Conservation (phyloP, 2,888 invertebrate species). For the Polydrusus cervinus region DNA sequence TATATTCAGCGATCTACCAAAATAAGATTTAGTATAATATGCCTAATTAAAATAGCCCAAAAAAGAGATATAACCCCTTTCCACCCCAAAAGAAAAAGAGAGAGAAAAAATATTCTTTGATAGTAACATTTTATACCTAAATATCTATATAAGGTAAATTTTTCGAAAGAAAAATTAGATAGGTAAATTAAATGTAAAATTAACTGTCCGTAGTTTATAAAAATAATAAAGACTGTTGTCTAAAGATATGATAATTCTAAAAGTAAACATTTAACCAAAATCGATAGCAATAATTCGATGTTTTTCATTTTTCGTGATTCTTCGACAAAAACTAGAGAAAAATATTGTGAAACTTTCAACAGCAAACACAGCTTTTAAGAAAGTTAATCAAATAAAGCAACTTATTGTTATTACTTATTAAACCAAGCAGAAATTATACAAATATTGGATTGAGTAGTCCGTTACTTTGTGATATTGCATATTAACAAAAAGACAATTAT, state of each 20-base stretch:
- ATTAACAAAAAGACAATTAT: too few relatives aligned
- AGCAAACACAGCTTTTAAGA: neutral
- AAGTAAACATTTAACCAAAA: conserved; percentile 59
- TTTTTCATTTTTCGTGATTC: conserved; percentile 55
- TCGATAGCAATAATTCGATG: conserved; percentile 69
- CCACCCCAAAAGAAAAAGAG: conserved; percentile 16
- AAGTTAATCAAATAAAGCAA: too few relatives aligned
- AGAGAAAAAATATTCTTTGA: conserved; percentile 42
- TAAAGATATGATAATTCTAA: conserved; percentile 63
- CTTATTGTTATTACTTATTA: too few relatives aligned
- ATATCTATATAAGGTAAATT: conserved; percentile 22
- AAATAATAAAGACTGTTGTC: conserved; percentile 65
- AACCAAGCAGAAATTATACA: too few relatives aligned
- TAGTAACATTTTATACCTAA: conserved; percentile 38
- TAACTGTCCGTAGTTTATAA: conserved; percentile 65
- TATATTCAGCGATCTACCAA: neutral
- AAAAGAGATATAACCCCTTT: conserved; percentile 19
- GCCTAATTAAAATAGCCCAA: conserved; percentile 13
- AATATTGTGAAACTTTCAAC: conserved; percentile 4
- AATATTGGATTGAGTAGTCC: too few relatives aligned
- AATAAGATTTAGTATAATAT: conserved; percentile 5
- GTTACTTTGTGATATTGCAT: too few relatives aligned
- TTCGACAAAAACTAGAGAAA: conserved; percentile 18
- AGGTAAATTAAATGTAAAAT: conserved; percentile 62
- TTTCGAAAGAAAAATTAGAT: conserved; percentile 58